Conservation (phyloP, 2,797 vertebrate species). For the Danio kyathit region DNA sequence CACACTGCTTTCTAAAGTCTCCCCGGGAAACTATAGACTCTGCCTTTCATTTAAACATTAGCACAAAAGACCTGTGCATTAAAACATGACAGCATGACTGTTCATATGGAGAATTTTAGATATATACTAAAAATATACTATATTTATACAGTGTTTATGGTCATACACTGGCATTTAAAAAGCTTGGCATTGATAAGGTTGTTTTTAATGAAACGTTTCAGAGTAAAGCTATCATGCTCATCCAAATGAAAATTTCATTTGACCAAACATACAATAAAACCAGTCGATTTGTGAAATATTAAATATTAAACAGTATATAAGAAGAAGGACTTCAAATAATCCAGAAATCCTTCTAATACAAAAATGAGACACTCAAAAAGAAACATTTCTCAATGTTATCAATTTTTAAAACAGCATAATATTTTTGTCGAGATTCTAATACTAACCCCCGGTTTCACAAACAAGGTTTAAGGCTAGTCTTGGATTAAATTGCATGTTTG, state of each 20-base stretch:
- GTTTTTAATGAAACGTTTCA: no score
- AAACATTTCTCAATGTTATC: no score
- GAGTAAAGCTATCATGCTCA: not conserved
- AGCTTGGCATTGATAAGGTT: not conserved
- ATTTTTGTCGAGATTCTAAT: no score
- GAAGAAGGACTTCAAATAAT: no score
- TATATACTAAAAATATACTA: no score
- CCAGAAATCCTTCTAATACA: no score
- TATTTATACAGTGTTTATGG: no score
- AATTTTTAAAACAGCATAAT: no score
- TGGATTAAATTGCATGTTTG: no score
- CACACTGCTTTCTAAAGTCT: constrained; percentile 29
- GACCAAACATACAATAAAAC: not conserved
- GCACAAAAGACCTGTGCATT: constrained; percentile 4
- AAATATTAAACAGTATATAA: not conserved
- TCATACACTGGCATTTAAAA: not conserved
- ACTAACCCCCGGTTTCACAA: no score
- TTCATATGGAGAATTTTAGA: not conserved
- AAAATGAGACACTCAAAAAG: no score
- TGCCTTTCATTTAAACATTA: not conserved
- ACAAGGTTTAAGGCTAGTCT: no score
- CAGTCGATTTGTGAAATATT: not conserved
- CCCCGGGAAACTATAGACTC: not conserved
- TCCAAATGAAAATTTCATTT: not conserved
- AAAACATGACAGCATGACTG: not conserved